Evolutionary conservation across 2,113 vertebrate genomes (phyloP).

Genomic region (Engystomops pustulosus): DNA sequence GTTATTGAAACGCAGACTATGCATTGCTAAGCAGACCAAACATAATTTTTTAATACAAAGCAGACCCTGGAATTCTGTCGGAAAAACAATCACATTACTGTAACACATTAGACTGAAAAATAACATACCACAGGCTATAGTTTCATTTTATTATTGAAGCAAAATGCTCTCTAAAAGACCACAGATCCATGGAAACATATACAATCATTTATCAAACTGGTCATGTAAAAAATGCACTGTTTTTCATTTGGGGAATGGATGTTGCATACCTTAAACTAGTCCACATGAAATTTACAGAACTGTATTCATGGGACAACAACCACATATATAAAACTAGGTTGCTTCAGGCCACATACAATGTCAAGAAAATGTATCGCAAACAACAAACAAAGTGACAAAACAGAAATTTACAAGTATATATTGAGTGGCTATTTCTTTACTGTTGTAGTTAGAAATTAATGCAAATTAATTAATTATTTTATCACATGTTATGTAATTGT

Average conservation of each 20-base stretch:
- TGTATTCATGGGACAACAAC: neutral
- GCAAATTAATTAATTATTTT: too few species aligned
- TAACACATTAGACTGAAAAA: slow-evolving; percentile 10
- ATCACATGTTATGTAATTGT: too few species aligned
- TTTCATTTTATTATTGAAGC: slow-evolving; percentile 48
- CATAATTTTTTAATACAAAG: slow-evolving; percentile 42
- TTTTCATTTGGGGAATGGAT: neutral
- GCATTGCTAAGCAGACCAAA: slow-evolving; percentile 30
- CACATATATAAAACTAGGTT: neutral
- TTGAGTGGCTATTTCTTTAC: too few species aligned
- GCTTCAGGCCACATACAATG: neutral
- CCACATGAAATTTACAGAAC: neutral
- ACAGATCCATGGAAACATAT: slow-evolving; percentile 32
- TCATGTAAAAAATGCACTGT: slow-evolving; percentile 10
- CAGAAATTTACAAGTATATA: neutral
- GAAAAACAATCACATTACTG: slow-evolving; percentile 19
- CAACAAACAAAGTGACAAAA: neutral
- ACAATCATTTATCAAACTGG: slow-evolving; percentile 22
- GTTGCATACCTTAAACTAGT: slow-evolving; percentile 6
- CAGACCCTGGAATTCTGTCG: slow-evolving; percentile 23
- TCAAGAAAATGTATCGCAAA: neutral
- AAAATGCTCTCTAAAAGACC: slow-evolving; percentile 41
- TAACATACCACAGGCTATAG: slow-evolving; percentile 40
- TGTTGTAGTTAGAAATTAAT: too few species aligned
- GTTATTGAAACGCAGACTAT: slow-evolving; percentile 1